Evolutionary conservation across 2,113 vertebrate genomes (phyloP).

Genomic region (Chloropsis hardwickii): DNA sequence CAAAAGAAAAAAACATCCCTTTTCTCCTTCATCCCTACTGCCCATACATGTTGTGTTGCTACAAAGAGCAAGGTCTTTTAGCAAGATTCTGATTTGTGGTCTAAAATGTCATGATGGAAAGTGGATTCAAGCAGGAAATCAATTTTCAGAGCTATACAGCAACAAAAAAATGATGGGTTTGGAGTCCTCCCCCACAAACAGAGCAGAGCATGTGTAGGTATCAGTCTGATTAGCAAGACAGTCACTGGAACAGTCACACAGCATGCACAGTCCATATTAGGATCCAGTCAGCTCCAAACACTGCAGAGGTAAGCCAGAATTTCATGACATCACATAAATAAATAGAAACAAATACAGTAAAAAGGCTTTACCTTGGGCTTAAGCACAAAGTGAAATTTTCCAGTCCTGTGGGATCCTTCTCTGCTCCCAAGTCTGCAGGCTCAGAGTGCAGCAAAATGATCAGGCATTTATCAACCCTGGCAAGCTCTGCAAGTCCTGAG

Average conservation of each 20-base stretch:
- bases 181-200: not conserved
- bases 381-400: not conserved
- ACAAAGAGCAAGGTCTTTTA: not conserved
- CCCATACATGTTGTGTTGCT: not conserved
- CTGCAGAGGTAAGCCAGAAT: not conserved
- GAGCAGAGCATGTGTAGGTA: not conserved
- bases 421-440: not conserved
- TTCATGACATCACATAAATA: not conserved
- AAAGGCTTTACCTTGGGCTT: not conserved
- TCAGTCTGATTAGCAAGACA: not conserved
- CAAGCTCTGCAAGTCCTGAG: not conserved
- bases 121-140: not conserved
- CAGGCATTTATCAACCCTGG: not conserved
- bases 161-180: fast-evolving
- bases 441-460: not conserved
- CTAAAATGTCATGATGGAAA: not conserved
- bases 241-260: not conserved
- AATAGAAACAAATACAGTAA: not conserved
- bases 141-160: not conserved
- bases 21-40: not conserved
- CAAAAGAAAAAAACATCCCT: not conserved
- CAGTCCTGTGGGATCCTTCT: not conserved
- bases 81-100: not conserved
- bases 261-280: not conserved
- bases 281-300: not conserved